Conservation (phyloP, 2,797 vertebrate species). For the Xenops minutus region DNA sequence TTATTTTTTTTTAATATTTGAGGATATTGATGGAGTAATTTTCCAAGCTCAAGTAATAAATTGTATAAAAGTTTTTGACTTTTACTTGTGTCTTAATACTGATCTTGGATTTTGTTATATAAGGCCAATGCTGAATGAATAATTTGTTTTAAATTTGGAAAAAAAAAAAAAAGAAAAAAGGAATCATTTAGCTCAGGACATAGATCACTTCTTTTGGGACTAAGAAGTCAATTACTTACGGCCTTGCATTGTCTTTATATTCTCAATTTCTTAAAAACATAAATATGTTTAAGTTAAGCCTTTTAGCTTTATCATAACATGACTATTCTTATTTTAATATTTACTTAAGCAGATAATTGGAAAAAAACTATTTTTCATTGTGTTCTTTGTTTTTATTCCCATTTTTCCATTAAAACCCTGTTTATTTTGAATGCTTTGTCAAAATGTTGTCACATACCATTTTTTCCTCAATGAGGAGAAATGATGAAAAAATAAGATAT, state of each 20-base stretch:
- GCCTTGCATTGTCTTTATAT: neutral
- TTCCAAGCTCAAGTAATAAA: neutral
- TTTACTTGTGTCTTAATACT: neutral
- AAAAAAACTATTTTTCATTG: fast-evolving
- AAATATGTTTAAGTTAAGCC: neutral
- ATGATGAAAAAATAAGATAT: neutral
- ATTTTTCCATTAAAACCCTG: neutral
- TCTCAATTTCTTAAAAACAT: neutral
- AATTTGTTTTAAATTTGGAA: neutral
- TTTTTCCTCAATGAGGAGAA: neutral
- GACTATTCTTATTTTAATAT: neutral
- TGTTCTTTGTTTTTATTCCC: neutral
- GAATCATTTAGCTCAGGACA: neutral
- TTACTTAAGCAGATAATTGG: neutral
- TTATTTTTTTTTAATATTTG: neutral
- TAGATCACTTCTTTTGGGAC: neutral
- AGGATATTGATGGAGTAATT: neutral
- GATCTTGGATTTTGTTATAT: neutral
- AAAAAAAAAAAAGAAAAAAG: neutral
- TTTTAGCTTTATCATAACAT: neutral
- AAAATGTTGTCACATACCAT: neutral
- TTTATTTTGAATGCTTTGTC: neutral
- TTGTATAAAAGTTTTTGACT: neutral
- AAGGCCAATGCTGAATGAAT: neutral
- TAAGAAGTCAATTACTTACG: neutral